Evolutionary conservation across 2,113 vertebrate species (phyloP), one percentile per base, ranked within the genome.

Genomic region (Tinamus guttatus): DNA sequence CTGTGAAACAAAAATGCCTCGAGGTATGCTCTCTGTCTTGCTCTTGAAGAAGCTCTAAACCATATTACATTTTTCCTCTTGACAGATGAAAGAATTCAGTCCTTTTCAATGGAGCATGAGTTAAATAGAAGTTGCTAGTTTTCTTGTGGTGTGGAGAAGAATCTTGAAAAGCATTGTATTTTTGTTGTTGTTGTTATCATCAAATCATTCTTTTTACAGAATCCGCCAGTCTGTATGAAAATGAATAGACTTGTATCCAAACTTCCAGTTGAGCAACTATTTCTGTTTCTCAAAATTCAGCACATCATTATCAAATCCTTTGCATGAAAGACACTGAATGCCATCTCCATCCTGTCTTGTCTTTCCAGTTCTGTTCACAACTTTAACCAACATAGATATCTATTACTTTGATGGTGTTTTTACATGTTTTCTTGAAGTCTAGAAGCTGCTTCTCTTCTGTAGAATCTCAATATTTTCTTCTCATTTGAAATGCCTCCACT

Each of bases 361-460:
- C 45, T 80, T 94, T 87, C 28, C 18, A 41, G 38, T 63, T 88
- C 60, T 95, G 9, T 58, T 84, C 77, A 81, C 59, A 54, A 54
- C 77, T 94, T 91, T 40, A 63, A 79, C 19, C 17, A 15, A 63
- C 62, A 86, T 76, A 84, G 49, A 22, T 84, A 68, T 16, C 32
- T 52, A 30, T 49, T 68, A 68, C 71, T 94, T 67, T 68, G 36
- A 85, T 94, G 65, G 16, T 43, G 22, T 18, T 92, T 93, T 93
- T 47, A 76, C 34, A 43, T 45, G 63, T 74, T 90, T 89, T 94
- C 59, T 85, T 74, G 19, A 70, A 60, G 41, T 36, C 24, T 85
- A 87, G 87, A 93, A 95, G 94, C 87, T 91, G 83, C 94, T 96
- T 94, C 51, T 90, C 43, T 77, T 94, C 58, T 85, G 38, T 45